Percentiles rank a stretch among this genome's conserved stretches.
Evolutionary conservation across 1,140 invertebrate genomes (phyloP).

Genomic region (Drosophila biarmipes): DNA sequence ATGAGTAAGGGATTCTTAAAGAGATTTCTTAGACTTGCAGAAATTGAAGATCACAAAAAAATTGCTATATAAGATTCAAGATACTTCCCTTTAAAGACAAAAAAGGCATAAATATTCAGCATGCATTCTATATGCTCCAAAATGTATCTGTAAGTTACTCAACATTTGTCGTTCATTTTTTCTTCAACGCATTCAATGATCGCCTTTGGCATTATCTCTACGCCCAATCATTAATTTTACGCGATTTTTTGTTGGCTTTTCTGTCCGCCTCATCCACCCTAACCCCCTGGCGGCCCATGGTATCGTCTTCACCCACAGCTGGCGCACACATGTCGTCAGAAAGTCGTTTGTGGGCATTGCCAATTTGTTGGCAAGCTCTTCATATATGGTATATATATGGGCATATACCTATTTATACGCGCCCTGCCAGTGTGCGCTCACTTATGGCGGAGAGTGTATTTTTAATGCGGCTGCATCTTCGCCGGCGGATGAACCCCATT

Average conservation of each 20-base stretch:
- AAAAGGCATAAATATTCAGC: neutral
- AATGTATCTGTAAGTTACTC: neutral
- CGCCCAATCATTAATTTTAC: conserved; percentile 54
- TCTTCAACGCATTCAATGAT: neutral
- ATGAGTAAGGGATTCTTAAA: neutral
- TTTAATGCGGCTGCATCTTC: conserved; percentile 54
- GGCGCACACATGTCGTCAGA: conserved; percentile 69
- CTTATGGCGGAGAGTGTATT: conserved; percentile 50
- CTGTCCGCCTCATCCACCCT: neutral
- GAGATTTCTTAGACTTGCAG: neutral
- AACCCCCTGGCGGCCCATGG: conserved; percentile 4
- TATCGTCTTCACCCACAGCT: conserved; percentile 51
- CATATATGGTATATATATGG: conserved; percentile 42
- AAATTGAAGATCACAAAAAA: too few relatives aligned
- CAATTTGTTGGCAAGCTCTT: conserved; percentile 57
- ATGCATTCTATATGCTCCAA: neutral
- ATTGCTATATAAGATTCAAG: too few relatives aligned
- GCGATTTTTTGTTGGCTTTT: conserved; percentile 26
- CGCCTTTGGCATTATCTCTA: conserved; percentile 27
- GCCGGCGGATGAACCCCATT: conserved; percentile 56
- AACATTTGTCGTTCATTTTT: neutral
- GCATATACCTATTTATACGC: conserved; percentile 5
- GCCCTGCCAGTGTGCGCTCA: conserved; percentile 6
- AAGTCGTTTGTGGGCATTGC: conserved; percentile 49
- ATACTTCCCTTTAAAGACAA: neutral